phyloP scores from a whole-genome alignment of 1,140 invertebrate genomes.

The Cyrtorhinus lividipennis region DNA sequence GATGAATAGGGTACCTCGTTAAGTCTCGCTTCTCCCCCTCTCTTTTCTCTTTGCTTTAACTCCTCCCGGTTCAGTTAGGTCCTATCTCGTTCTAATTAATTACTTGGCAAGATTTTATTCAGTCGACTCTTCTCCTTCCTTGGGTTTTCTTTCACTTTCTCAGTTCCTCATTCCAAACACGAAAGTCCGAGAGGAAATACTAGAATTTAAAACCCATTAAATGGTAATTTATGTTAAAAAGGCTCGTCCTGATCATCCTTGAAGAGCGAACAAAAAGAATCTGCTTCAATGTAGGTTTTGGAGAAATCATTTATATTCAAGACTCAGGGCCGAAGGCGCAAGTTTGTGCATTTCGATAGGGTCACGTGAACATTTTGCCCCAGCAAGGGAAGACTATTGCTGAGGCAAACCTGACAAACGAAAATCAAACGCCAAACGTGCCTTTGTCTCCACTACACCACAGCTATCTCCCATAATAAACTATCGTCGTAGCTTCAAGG shows the following conservation, averaged over 20 bases:
- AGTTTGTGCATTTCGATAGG: neutral
- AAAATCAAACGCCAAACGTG: too few species aligned
- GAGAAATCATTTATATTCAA: too few species aligned
- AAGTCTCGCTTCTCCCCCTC: neutral
- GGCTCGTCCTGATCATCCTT: too few species aligned
- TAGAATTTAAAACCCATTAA: constrained; percentile 4
- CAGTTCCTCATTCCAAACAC: neutral
- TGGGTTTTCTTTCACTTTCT: too few species aligned
- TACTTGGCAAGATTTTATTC: constrained; percentile 7
- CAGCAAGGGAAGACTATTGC: too few species aligned
- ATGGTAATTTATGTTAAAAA: neutral
- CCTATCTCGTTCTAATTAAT: constrained; percentile 4
- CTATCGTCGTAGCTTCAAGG: too few species aligned
- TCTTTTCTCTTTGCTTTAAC: neutral
- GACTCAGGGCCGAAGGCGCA: too few species aligned
- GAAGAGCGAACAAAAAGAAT: neutral
- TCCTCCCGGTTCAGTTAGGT: too few species aligned
- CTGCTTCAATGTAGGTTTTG: neutral
- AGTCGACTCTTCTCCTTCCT: neutral
- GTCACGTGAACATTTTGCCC: too few species aligned
- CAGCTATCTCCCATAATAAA: too few species aligned
- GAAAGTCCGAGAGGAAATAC: neutral
- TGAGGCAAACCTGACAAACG: too few species aligned
- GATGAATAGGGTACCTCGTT: constrained; percentile 8
- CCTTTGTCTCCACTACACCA: too few species aligned